phyloP scores from a whole-genome alignment of 2,113 vertebrate species.

The Elanus axillaris region DNA sequence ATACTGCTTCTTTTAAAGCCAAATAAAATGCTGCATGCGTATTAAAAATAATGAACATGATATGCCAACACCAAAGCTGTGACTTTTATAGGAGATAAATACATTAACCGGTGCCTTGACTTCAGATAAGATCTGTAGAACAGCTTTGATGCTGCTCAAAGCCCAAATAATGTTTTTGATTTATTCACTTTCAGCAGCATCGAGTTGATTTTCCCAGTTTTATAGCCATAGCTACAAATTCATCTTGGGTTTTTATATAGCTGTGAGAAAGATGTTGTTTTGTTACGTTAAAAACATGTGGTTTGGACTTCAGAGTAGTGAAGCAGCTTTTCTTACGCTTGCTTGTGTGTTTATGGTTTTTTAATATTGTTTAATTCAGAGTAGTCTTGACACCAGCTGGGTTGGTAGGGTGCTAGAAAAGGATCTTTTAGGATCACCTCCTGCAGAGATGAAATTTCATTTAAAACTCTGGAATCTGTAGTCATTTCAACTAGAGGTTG shows the following conservation, averaged over 20 bases:
- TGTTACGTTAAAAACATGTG: background rate
- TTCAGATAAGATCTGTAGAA: background rate
- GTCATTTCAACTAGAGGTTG: background rate
- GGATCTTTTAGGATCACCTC: background rate
- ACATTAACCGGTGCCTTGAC: background rate
- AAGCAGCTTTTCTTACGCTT: background rate
- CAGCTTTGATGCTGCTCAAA: background rate
- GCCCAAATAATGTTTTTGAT: background rate
- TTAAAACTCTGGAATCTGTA: background rate
- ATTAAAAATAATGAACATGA: background rate
- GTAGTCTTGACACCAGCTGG: background rate
- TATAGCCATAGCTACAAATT: background rate
- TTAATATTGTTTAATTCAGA: background rate
- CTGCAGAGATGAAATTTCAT: background rate
- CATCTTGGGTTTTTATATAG: background rate
- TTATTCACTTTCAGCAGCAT: background rate
- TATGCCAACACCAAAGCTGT: background rate
- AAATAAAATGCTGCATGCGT: background rate
- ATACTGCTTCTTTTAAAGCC: background rate
- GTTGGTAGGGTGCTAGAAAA: background rate
- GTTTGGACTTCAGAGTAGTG: background rate
- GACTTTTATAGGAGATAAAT: background rate
- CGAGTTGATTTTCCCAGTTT: background rate
- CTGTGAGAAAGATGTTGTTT: background rate
- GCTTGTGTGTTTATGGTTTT: background rate